Percentiles rank a stretch among this genome's conserved stretches.
phyloP scores from a whole-genome alignment of 2,888 invertebrate genomes.

The Heliconius sara region DNA sequence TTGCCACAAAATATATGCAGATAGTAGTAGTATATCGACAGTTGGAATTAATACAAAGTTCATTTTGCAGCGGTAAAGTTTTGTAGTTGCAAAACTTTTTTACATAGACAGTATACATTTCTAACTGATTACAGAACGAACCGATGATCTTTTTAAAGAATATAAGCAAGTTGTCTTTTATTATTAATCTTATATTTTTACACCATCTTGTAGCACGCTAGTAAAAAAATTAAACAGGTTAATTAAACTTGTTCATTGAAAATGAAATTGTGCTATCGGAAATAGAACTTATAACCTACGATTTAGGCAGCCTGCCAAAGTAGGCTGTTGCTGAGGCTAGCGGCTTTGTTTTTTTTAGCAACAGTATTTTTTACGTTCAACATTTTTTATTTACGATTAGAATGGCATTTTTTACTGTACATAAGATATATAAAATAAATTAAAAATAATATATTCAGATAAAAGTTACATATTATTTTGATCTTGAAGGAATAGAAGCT shows the following conservation, averaged over 20 bases:
- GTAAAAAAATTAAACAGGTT: neutral
- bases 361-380: neutral
- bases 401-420: neutral
- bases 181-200: neutral
- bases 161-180: neutral
- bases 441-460: too few relatives aligned
- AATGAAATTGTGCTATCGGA: neutral
- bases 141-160: too few relatives aligned
- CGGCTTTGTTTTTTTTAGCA: neutral
- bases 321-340: neutral
- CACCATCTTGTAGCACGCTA: neutral
- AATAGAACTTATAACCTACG: neutral
- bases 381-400: neutral
- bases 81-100: too few relatives aligned
- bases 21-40: too few relatives aligned
- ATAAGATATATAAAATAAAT: too few relatives aligned
- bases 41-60: too few relatives aligned
- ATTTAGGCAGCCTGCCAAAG: constrained; percentile 4
- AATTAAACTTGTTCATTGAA: neutral
- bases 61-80: too few relatives aligned
- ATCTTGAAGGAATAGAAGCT: too few relatives aligned
- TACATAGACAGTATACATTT: too few relatives aligned
- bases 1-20: too few relatives aligned
- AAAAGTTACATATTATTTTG: too few relatives aligned
- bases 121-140: too few relatives aligned